These are phyloP conservation scores for Pachydiplax longipennis DNA, from an alignment of 2,888 invertebrate species.

Conservation along the genomic window DNA sequence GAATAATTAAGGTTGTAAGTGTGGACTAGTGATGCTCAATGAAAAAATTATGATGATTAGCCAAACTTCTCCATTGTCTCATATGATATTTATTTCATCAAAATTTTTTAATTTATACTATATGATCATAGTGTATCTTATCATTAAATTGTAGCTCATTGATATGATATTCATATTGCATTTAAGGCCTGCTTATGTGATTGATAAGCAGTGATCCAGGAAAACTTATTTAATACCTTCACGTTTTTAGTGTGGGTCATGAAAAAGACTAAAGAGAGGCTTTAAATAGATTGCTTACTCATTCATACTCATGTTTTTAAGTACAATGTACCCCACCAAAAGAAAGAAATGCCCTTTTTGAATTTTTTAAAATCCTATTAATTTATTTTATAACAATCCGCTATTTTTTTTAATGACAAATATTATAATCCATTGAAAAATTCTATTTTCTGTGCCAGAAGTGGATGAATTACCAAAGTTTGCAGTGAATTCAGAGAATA, in stretches of 20 bases:
- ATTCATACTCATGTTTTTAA: constrained; percentile 13
- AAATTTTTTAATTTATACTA: background rate
- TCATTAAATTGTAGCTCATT: constrained; percentile 11
- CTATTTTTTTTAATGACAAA: constrained; percentile 23
- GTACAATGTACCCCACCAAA: constrained; percentile 13
- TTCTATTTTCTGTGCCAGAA: constrained; percentile 33
- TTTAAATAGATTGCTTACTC: background rate
- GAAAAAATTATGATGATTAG: background rate
- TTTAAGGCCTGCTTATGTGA: background rate
- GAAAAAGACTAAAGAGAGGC: background rate
- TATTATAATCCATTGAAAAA: constrained; percentile 10
- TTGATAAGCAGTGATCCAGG: background rate
- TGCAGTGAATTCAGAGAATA: constrained; percentile 26
- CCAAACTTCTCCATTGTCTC: background rate
- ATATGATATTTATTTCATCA: constrained; percentile 32
- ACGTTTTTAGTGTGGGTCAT: background rate
- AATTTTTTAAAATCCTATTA: background rate
- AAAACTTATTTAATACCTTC: background rate
- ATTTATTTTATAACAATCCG: constrained; percentile 22
- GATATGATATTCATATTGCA: constrained; percentile 1
- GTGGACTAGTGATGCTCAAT: constrained; percentile 35
- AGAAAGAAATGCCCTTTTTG: background rate
- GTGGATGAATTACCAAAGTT: constrained; percentile 32
- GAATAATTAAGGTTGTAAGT: constrained; percentile 11
- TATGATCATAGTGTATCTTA: background rate